Conservation (phyloP, 2,797 vertebrate species). For the Pristis pectinata region DNA sequence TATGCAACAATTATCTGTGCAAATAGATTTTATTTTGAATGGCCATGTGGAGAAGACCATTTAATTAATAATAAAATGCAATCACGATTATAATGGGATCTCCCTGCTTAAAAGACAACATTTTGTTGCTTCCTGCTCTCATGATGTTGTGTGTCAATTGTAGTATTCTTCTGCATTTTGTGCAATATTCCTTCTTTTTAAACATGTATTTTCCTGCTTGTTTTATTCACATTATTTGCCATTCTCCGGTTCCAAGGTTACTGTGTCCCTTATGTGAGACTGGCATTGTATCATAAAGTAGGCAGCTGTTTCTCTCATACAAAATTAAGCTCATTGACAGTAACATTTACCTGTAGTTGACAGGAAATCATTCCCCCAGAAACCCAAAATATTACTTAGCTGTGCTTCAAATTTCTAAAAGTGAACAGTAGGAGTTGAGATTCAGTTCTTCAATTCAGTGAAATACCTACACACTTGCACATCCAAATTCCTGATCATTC, state of each 20-base stretch:
- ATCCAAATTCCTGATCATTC: too few species aligned
- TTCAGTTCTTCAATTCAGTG: not conserved
- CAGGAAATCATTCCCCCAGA: conserved; percentile 14
- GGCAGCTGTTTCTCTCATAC: conserved; percentile 6
- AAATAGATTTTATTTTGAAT: not conserved
- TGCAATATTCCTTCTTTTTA: not conserved
- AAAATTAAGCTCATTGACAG: conserved; percentile 35
- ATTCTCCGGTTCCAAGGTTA: conserved; percentile 12
- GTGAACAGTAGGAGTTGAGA: not conserved
- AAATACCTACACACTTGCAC: too few species aligned
- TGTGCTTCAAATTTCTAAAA: not conserved
- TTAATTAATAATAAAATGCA: conserved; percentile 24
- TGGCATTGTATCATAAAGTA: not conserved
- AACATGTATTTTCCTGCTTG: not conserved
- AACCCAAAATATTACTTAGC: not conserved
- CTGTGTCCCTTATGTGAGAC: not conserved
- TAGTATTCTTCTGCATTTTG: conserved; percentile 1
- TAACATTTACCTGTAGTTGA: not conserved
- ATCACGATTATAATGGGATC: conserved; percentile 11
- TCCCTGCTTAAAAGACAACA: not conserved
- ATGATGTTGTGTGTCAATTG: not conserved
- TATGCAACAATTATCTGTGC: not conserved
- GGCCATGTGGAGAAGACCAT: not conserved
- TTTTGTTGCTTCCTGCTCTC: not conserved
- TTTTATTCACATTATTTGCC: not conserved